Base-by-base conservation (phyloP, 2,113 vertebrate genomes). In the Lagopus leucura region DNA sequence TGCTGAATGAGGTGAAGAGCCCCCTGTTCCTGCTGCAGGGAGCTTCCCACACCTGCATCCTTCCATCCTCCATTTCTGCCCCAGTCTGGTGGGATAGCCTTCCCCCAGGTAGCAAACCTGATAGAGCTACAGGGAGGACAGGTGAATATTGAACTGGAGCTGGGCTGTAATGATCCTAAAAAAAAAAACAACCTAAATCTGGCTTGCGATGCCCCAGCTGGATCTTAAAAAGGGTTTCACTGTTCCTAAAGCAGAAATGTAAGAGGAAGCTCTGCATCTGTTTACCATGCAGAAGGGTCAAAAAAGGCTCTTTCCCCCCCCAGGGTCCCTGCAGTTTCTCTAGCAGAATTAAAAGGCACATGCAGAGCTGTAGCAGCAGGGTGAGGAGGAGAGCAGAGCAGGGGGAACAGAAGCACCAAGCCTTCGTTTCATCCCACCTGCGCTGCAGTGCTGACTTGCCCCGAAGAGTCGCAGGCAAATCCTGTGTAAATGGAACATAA, bases 401-500 rank as follows among this genome's bases (percentile, higher is more conserved):
- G 58, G 70, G 50, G 50, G n/a, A 70, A 82, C 8, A 48, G 57
- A 66, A 57, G 67, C 78, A 82, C 83, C 78, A 73, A 75, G 82
- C 80, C 77, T 42, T 91, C 66, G 58, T 77, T 86, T 90, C 82
- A 95, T 90, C 87, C 78, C 58, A 93, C 93, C 89, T 94, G 82
- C 86, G 92, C 92, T 61, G 61, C 34, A 43, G 69, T 88, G 93
- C 87, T 92, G 94, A 89, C 88, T 96, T 85, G 81, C 92, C 96
- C 95, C 1, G 8, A 92, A 97, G 96, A 93, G 90, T 96, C n/a
- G 93, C 86, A 97, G 93, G 93, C 97, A 96, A 97, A 93, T 92
- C 94, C 91, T 97, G 80, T 82, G 67, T 95, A 97, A 97, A 97
- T 96, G 88, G 91, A 95, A 94, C 95, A 95, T 96, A 92, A 97